A percentile compares a stretch with the other conserved stretches of the same genome.
phyloP scores from a whole-genome alignment of 2,797 vertebrate genomes.

The Catharus ustulatus region DNA sequence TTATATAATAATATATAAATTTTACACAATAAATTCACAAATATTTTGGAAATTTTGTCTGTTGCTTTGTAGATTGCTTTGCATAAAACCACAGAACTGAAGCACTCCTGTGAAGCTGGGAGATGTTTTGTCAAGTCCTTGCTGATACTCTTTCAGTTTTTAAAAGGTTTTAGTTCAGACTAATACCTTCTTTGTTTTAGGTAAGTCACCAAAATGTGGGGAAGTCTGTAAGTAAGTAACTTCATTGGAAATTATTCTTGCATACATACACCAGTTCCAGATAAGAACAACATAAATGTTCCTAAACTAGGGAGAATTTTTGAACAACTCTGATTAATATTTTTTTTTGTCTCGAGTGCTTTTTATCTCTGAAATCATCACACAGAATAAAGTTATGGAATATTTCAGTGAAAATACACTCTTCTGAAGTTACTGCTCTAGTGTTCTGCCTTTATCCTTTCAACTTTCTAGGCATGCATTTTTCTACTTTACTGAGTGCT shows the following conservation, averaged over 20 bases:
- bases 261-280: not conserved
- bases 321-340: not conserved
- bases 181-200: not conserved
- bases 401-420: not conserved
- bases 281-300: not conserved
- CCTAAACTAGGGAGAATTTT: not conserved
- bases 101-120: conserved; percentile 9
- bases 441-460: not conserved
- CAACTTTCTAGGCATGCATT: not conserved
- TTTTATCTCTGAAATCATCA: not conserved
- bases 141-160: not conserved
- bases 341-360: no score
- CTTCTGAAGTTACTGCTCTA: not conserved
- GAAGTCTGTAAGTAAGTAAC: not conserved
- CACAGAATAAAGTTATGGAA: not conserved
- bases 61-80: conserved; percentile 40
- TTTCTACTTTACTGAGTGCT: not conserved
- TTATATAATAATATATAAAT: not conserved
- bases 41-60: conserved; percentile 27
- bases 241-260: not conserved
- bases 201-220: not conserved
- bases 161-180: not conserved
- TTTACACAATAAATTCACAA: conserved; percentile 8
- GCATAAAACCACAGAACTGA: conserved; percentile 30
- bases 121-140: not conserved